A percentile compares a stretch with the other conserved stretches of the same genome.
Conservation (phyloP, 2,797 vertebrate genomes). For the Crenuchus spilurus region DNA sequence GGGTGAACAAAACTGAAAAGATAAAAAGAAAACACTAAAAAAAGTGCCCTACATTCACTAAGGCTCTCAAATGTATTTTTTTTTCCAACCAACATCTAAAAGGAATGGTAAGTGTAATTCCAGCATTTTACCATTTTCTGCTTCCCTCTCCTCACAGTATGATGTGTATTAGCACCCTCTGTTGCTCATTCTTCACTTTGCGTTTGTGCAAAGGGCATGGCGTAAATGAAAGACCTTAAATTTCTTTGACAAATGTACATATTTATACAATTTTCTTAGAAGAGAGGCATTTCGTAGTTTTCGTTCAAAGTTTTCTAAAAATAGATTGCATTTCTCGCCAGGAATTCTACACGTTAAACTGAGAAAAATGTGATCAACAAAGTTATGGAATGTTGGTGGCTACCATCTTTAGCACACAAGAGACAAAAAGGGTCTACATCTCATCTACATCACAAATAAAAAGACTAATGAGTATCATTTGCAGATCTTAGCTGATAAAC, state of each 20-base stretch:
- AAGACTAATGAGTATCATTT: slow-evolving; percentile 60
- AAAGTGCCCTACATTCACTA: slow-evolving; percentile 92
- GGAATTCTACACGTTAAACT: slow-evolving; percentile 31
- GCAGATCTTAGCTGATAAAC: slow-evolving; percentile 73
- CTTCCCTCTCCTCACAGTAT: slow-evolving; percentile 69
- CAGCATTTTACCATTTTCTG: slow-evolving; percentile 80
- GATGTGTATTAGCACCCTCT: slow-evolving; percentile 80
- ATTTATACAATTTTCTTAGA: slow-evolving; percentile 44
- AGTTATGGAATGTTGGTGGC: slow-evolving; percentile 76
- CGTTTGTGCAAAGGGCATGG: slow-evolving; percentile 19
- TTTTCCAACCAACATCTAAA: slow-evolving; percentile 84
- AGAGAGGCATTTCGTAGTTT: slow-evolving; percentile 45
- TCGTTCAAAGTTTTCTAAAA: slow-evolving; percentile 42
- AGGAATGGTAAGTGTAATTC: slow-evolving; percentile 89
- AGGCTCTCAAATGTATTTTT: slow-evolving; percentile 82
- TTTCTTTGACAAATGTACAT: slow-evolving; percentile 15
- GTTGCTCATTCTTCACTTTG: slow-evolving; percentile 57
- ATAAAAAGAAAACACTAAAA: slow-evolving; percentile 68
- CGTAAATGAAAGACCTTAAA: slow-evolving; percentile 26
- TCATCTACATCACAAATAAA: slow-evolving; percentile 57
- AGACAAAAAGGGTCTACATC: slow-evolving; percentile 55
- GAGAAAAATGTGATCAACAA: slow-evolving; percentile 44
- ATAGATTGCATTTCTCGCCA: slow-evolving; percentile 46
- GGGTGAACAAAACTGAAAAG: slow-evolving; percentile 78
- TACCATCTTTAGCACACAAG: slow-evolving; percentile 46